These are phyloP conservation scores for Labeo catla DNA, from an alignment of 2,113 vertebrate genomes.

Conservation along the genomic window DNA sequence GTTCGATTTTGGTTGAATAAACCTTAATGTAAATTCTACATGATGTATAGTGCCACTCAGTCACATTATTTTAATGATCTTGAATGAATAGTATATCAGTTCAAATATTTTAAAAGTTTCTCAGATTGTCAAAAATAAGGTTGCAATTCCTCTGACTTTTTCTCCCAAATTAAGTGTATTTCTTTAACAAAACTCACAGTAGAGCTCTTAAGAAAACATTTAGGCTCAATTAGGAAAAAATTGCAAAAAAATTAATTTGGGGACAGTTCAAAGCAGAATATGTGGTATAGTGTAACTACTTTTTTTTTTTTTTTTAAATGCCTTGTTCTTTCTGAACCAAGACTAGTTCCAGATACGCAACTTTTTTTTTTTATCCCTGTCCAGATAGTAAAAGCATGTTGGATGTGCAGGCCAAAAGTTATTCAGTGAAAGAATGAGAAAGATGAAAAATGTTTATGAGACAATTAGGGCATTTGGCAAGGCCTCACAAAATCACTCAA, in stretches of 20 bases:
- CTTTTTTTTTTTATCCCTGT: slow-evolving; percentile 62
- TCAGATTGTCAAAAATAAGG: neutral
- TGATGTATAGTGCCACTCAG: neutral
- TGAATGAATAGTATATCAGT: neutral
- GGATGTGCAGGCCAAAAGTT: slow-evolving; percentile 56
- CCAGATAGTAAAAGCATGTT: slow-evolving; percentile 66
- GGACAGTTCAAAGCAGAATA: neutral
- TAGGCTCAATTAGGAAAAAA: neutral
- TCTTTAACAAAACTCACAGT: neutral
- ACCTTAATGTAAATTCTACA: neutral
- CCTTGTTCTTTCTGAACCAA: slow-evolving; percentile 50
- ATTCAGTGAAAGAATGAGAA: slow-evolving; percentile 52
- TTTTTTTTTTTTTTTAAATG: neutral
- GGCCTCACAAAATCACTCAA: slow-evolving; percentile 67
- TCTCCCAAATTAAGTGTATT: neutral
- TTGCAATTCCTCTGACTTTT: neutral
- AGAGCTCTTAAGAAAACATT: neutral
- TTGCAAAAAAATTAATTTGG: too few species aligned
- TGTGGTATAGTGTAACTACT: neutral
- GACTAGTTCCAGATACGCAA: slow-evolving; percentile 55
- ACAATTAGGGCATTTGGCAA: slow-evolving; percentile 68
- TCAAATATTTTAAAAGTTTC: neutral
- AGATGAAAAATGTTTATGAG: slow-evolving; percentile 65
- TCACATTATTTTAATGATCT: neutral
- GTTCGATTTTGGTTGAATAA: neutral